A percentile compares a stretch with the other conserved stretches of the same genome.
phyloP scores from a whole-genome alignment of 2,888 invertebrate genomes.

The Lasiommata megera region DNA sequence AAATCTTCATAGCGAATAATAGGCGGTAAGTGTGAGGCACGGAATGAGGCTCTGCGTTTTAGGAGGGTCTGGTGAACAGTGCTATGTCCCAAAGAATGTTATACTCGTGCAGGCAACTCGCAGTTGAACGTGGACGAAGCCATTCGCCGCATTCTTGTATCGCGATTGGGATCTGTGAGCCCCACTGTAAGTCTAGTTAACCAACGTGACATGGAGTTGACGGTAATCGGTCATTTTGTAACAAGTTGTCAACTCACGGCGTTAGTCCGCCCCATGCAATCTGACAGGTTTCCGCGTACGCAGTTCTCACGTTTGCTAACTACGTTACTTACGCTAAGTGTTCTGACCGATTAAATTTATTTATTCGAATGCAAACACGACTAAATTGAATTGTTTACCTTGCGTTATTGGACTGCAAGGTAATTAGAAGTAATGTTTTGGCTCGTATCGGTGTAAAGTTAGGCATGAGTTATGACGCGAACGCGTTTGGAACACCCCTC shows the following conservation, averaged over 20 bases:
- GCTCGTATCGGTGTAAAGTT: slow-evolving; percentile 50
- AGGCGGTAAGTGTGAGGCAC: slow-evolving; percentile 66
- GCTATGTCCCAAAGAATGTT: slow-evolving; percentile 78
- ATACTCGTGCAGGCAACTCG: slow-evolving; percentile 57
- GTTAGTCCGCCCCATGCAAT: no score
- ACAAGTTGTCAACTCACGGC: no score
- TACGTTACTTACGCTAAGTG: not conserved
- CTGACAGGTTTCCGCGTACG: not conserved
- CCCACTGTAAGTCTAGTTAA: not conserved
- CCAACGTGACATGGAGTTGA: no score
- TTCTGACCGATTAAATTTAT: slow-evolving; percentile 18
- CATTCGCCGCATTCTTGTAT: slow-evolving; percentile 35
- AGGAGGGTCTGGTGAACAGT: slow-evolving; percentile 71
- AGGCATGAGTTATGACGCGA: slow-evolving; percentile 14
- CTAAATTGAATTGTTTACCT: slow-evolving; percentile 31
- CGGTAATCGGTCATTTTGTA: no score
- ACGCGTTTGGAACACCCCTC: not conserved
- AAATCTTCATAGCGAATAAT: slow-evolving; percentile 64
- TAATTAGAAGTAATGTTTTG: slow-evolving; percentile 47
- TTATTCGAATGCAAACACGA: slow-evolving; percentile 27
- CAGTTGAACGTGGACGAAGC: slow-evolving; percentile 42
- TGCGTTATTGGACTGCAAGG: slow-evolving; percentile 29
- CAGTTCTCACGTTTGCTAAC: not conserved
- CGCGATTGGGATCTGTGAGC: slow-evolving; percentile 18
- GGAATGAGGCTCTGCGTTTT: slow-evolving; percentile 74